These are phyloP conservation scores for Melitaea athalia DNA, from an alignment of 2,888 invertebrate genomes.

Conservation along the genomic window DNA sequence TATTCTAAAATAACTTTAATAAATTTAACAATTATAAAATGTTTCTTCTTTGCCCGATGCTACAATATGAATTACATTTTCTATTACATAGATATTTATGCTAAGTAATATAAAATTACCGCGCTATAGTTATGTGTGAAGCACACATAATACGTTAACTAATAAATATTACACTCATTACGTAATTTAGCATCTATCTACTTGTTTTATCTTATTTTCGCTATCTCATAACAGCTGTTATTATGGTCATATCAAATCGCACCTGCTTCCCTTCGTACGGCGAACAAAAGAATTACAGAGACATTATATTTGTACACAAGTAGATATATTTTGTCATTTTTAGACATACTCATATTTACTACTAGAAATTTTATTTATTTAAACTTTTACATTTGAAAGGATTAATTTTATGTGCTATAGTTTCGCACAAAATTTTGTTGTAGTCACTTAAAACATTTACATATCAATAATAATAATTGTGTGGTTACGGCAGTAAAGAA, in stretches of 20 bases:
- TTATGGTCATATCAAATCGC: slow-evolving; percentile 27
- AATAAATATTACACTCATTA: slow-evolving; percentile 19
- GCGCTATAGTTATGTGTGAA: slow-evolving; percentile 2
- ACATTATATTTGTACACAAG: slow-evolving; percentile 9
- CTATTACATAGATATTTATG: neutral
- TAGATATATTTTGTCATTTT: slow-evolving; percentile 13
- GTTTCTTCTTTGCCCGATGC: no score
- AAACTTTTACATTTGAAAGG: neutral
- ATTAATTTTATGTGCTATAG: no score
- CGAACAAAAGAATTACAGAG: slow-evolving; percentile 29
- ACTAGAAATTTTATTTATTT: neutral
- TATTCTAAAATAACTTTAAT: no score
- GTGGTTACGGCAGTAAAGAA: no score
- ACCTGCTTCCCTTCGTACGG: slow-evolving; percentile 32
- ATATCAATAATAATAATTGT: no score
- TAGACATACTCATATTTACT: neutral
- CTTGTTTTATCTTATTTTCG: slow-evolving; percentile 17
- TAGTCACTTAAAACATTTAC: no score
- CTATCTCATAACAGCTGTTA: slow-evolving; percentile 26
- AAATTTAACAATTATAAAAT: no score
- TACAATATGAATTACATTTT: neutral
- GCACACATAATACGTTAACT: neutral
- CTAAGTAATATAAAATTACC: neutral
- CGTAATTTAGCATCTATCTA: slow-evolving; percentile 16
- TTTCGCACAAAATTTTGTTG: no score